Evolutionary conservation across 2,113 vertebrate species (phyloP).

Genomic region (Ameiurus melas): DNA sequence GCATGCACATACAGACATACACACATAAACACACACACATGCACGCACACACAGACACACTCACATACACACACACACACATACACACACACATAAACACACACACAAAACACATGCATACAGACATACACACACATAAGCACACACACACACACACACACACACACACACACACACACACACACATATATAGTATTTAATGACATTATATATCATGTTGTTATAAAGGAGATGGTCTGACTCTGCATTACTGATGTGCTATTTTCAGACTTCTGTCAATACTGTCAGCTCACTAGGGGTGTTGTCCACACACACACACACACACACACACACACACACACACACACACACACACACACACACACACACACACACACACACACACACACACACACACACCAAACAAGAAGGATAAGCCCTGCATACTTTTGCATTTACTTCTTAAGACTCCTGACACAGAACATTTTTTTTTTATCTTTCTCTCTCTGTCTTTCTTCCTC

Average conservation of each 20-base stretch:
- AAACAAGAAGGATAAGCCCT: conserved; percentile 10
- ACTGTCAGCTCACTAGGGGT: conserved; percentile 48
- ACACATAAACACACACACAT: no score
- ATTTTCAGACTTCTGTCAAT: conserved; percentile 62
- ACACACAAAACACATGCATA: no score
- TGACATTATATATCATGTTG: conserved; percentile 17
- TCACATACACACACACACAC: no score
- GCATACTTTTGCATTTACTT: conserved; percentile 26
- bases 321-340: conserved; percentile 33
- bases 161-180: conserved; percentile 31
- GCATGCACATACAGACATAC: no score
- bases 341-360: conserved; percentile 16
- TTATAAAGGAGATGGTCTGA: conserved; percentile 9
- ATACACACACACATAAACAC: no score
- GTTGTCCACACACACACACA: no score
- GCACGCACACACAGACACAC: no score
- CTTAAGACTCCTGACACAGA: conserved; percentile 29
- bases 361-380: conserved; percentile 32
- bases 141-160: no score
- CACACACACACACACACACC: conserved; percentile 3
- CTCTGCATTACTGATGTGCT: conserved; percentile 50
- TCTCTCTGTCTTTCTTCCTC: neutral
- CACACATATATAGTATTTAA: conserved; percentile 40
- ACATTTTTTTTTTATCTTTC: neutral
- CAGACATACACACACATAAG: no score